Evolutionary conservation across 1,140 invertebrate species (phyloP).

Genomic region (Drosophila pachea): DNA sequence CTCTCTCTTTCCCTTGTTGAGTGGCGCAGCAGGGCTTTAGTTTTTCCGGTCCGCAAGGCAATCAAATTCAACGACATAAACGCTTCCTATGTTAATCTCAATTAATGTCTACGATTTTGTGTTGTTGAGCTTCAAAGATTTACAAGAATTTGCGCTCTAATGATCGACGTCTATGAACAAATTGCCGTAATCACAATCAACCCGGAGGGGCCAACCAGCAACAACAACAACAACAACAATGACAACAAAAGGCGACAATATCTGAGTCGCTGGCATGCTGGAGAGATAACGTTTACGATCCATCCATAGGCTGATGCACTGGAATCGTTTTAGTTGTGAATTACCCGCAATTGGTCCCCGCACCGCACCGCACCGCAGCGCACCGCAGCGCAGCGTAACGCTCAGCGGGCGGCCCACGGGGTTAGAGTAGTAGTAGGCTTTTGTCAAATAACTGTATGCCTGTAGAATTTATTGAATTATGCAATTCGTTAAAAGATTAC

Average conservation of each 20-base stretch:
- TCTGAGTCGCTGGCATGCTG: constrained; percentile 1
- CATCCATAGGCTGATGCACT: constrained; percentile 4
- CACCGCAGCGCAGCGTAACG: no score
- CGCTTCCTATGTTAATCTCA: constrained; percentile 17
- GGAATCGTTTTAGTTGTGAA: constrained; percentile 48
- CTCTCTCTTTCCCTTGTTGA: neutral
- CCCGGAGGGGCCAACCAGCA: neutral
- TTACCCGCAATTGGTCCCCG: constrained; percentile 56
- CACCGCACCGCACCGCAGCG: no score
- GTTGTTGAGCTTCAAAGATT: constrained; percentile 42
- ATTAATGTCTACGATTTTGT: neutral
- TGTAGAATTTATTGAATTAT: constrained; percentile 69
- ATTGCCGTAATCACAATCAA: constrained; percentile 64
- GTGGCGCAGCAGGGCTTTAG: no score
- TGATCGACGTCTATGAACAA: constrained; percentile 73
- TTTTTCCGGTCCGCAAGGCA: neutral
- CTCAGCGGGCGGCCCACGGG: neutral
- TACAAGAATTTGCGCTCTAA: constrained; percentile 67
- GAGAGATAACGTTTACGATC: constrained; percentile 21
- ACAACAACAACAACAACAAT: constrained; percentile 14
- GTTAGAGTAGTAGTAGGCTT: neutral
- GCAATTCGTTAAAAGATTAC: constrained; percentile 74
- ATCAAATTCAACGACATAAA: constrained; percentile 42
- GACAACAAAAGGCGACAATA: constrained; percentile 48
- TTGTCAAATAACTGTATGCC: constrained; percentile 20